phyloP scores from a whole-genome alignment of 2,113 vertebrate genomes.

The Cisticola juncidis region DNA sequence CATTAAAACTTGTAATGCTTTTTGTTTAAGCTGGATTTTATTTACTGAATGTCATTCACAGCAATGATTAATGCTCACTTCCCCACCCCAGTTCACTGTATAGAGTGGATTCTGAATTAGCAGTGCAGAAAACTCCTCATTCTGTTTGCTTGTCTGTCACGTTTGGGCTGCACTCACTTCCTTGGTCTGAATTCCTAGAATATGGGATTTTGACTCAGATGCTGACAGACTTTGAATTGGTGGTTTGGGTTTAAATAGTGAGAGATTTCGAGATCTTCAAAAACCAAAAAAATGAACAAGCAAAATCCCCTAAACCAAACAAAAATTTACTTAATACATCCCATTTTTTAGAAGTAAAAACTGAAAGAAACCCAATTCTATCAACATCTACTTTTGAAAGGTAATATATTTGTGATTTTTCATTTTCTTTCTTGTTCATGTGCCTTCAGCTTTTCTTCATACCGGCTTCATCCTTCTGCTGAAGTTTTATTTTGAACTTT shows the following conservation, averaged over 20 bases:
- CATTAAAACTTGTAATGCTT: neutral
- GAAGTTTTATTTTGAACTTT: neutral
- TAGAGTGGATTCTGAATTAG: neutral
- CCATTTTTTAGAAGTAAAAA: neutral
- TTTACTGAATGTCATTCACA: neutral
- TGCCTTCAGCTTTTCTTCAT: neutral
- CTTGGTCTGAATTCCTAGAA: neutral
- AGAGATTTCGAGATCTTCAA: neutral
- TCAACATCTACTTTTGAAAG: neutral
- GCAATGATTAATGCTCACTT: neutral
- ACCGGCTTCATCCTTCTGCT: neutral
- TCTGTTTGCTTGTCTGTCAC: neutral
- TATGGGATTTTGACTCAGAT: neutral
- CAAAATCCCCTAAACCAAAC: fast-evolving
- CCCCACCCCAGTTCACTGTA: fast-evolving
- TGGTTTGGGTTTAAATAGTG: neutral
- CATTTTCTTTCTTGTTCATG: neutral
- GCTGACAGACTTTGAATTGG: neutral
- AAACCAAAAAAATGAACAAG: neutral
- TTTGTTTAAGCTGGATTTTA: neutral
- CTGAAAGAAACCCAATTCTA: neutral
- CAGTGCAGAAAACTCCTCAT: neutral
- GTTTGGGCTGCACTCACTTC: neutral
- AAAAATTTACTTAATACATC: neutral
- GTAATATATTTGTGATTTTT: neutral